phyloP scores from a whole-genome alignment of 2,888 invertebrate species.

The Nomada goodeniana region DNA sequence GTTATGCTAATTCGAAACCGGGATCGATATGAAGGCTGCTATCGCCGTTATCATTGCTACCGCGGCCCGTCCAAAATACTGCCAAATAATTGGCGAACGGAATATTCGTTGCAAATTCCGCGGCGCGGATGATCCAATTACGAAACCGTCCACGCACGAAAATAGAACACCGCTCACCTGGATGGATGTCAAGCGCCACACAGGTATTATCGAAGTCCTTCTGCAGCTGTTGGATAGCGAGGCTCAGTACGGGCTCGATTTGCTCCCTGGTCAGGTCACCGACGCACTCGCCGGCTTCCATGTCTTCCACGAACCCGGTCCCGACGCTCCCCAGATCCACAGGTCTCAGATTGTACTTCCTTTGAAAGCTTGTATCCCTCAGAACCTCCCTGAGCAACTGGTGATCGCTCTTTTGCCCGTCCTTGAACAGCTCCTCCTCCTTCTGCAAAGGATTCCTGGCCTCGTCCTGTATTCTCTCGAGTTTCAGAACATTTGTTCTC shows the following conservation, averaged over 20 bases:
- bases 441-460: slow-evolving; percentile 82
- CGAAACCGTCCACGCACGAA: no score
- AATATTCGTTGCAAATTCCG: background rate
- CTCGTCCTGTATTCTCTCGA: slow-evolving; percentile 69
- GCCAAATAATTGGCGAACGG: background rate
- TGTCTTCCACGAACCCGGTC: slow-evolving; percentile 85
- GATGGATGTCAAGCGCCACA: slow-evolving; percentile 93
- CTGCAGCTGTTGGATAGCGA: slow-evolving; percentile 94
- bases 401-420: slow-evolving; percentile 85
- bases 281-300: slow-evolving; percentile 88
- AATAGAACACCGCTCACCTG: slow-evolving; percentile 88
- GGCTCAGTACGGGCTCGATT: slow-evolving; percentile 92
- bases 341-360: slow-evolving; percentile 92
- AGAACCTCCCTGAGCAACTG: slow-evolving; percentile 92
- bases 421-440: slow-evolving; percentile 77
- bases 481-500: slow-evolving; percentile 55
- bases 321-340: slow-evolving; percentile 88
- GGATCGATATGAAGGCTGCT: no score
- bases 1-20: no score
- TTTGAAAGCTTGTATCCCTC: slow-evolving; percentile 94
- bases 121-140: background rate
- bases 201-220: slow-evolving; percentile 94
- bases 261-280: slow-evolving; percentile 89
- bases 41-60: no score
- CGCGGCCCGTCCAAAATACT: no score